Percentiles rank a stretch among this genome's conserved stretches.
Conservation (phyloP, 1,140 invertebrate genomes). For the Drosophila repletoides region DNA sequence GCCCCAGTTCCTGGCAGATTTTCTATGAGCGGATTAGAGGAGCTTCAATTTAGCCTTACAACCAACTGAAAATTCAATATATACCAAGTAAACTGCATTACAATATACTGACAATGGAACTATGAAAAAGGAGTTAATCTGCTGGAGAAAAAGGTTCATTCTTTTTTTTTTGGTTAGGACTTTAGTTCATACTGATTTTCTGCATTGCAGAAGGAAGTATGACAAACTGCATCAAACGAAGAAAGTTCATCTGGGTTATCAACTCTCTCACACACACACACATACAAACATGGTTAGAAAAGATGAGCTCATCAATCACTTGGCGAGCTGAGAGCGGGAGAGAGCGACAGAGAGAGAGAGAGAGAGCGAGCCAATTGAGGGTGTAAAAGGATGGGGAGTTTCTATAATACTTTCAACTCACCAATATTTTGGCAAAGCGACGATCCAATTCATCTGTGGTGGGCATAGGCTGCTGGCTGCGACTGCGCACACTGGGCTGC, state of each 20-base stretch:
- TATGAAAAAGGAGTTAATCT: background rate
- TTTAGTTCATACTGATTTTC: too few species aligned
- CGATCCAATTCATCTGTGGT: conserved; percentile 94
- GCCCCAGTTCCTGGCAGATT: too few species aligned
- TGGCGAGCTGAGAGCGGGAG: conserved; percentile 8
- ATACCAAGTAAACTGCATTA: too few species aligned
- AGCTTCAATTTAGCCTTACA: too few species aligned
- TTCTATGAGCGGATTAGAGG: too few species aligned
- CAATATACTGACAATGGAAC: background rate
- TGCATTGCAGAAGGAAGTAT: background rate
- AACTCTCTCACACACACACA: conserved; percentile 37
- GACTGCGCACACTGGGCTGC: conserved; percentile 88
- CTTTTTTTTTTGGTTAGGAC: too few species aligned
- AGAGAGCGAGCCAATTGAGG: too few species aligned
- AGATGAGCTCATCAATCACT: conserved; percentile 77
- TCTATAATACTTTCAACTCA: conserved; percentile 87
- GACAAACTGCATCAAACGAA: background rate
- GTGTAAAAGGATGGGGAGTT: too few species aligned
- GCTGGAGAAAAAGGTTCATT: too few species aligned
- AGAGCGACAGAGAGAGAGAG: background rate
- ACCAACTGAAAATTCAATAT: too few species aligned
- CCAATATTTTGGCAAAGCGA: conserved; percentile 97
- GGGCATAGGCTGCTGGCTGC: conserved; percentile 93
- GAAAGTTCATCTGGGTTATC: conserved; percentile 32
- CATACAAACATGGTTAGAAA: background rate